These are phyloP conservation scores for Drymonia ruficornis DNA, from an alignment of 2,888 invertebrate genomes.

Conservation along the genomic window DNA sequence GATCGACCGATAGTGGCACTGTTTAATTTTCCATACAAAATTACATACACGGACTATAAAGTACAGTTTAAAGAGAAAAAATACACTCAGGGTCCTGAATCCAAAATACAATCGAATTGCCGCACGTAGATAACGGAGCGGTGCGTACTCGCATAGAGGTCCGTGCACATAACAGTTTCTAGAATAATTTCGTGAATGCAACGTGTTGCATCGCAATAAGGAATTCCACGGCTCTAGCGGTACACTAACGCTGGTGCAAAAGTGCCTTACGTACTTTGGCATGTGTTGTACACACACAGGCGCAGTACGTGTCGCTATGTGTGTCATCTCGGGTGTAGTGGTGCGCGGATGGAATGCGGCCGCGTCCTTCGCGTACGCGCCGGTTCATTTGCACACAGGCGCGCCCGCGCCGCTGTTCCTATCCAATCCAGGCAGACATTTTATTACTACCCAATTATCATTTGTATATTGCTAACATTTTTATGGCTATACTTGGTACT, in stretches of 20 bases:
- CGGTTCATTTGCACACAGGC: constrained; percentile 81
- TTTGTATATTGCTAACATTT: constrained; percentile 47
- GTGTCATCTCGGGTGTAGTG: constrained; percentile 71
- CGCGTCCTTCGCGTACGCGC: constrained; percentile 80
- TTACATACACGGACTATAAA: no score
- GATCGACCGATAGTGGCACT: no score
- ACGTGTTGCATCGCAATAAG: constrained; percentile 66
- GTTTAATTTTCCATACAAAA: no score
- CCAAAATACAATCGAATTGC: constrained; percentile 20
- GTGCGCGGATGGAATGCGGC: constrained; percentile 79
- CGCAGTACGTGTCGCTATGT: constrained; percentile 69
- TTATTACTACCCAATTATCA: constrained; percentile 76
- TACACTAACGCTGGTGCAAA: constrained; percentile 60
- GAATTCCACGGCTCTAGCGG: constrained; percentile 65
- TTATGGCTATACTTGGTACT: constrained; percentile 18
- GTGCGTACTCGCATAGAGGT: constrained; percentile 37
- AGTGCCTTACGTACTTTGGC: constrained; percentile 66
- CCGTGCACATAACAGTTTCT: constrained; percentile 44
- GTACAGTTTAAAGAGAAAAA: no score
- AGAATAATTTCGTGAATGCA: constrained; percentile 59
- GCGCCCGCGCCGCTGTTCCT: constrained; percentile 60
- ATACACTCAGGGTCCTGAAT: no score
- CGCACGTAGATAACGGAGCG: constrained; percentile 41
- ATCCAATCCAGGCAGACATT: constrained; percentile 59
- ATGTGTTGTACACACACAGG: constrained; percentile 55